phyloP scores from a whole-genome alignment of 2,888 invertebrate species.

The Rambutsinella grinnellia region DNA sequence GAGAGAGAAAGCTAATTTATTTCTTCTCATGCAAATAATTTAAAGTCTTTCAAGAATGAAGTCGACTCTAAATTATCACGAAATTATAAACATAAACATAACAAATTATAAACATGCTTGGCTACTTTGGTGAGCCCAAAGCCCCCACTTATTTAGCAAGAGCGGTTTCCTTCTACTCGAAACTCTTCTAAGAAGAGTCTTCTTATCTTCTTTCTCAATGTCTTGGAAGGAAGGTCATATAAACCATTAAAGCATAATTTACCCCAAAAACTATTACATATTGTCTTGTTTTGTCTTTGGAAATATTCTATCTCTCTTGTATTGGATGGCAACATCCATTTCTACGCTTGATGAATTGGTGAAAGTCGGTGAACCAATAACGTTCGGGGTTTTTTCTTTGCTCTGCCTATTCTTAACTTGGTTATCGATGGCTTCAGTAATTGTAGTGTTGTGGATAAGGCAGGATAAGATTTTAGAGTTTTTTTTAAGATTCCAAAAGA shows the following conservation, averaged over 20 bases:
- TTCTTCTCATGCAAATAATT: too few species aligned
- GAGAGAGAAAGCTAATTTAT: too few species aligned
- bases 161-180: slow-evolving; percentile 24
- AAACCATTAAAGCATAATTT: slow-evolving; percentile 13
- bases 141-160: slow-evolving; percentile 37
- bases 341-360: slow-evolving; percentile 10
- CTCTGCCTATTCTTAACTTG: slow-evolving; percentile 29
- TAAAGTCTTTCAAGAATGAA: too few species aligned
- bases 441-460: slow-evolving; percentile 18
- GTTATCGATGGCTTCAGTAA: slow-evolving; percentile 18
- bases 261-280: too few species aligned
- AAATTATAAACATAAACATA: too few species aligned
- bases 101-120: too few species aligned
- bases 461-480: slow-evolving; percentile 21
- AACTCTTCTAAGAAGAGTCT: too few species aligned
- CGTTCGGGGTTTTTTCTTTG: slow-evolving; percentile 15
- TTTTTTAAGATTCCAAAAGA: too few species aligned
- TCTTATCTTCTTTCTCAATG: slow-evolving; percentile 30
- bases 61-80: too few species aligned
- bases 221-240: slow-evolving; percentile 34
- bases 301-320: slow-evolving; percentile 29
- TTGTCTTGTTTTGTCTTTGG: slow-evolving; percentile 38
- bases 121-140: slow-evolving; percentile 37
- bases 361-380: slow-evolving; percentile 12
- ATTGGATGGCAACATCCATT: slow-evolving; percentile 27